Conservation (phyloP, 2,888 invertebrate genomes). For the Hetaerina titia region DNA sequence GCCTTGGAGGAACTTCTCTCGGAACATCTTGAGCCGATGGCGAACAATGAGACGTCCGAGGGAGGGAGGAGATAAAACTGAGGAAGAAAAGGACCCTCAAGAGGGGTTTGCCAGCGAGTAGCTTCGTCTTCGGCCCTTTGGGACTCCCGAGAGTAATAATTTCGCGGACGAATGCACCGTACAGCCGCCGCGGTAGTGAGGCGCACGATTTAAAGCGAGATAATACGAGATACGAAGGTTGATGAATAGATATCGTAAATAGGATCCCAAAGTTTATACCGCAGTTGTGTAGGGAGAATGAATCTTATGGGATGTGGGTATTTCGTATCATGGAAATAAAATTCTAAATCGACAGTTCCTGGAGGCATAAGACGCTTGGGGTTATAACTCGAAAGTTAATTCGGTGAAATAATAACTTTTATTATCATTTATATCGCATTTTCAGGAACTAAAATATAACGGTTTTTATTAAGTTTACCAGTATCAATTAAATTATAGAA, state of each 20-base stretch:
- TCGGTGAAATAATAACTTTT: too few species aligned
- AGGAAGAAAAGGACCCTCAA: neutral
- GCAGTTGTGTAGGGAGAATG: neutral
- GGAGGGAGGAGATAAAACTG: neutral
- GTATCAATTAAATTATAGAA: too few species aligned
- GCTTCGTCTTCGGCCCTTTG: neutral
- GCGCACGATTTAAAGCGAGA: neutral
- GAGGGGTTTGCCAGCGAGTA: neutral
- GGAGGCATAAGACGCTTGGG: too few species aligned
- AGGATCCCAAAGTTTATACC: neutral
- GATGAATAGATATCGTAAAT: neutral
- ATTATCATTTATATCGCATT: too few species aligned
- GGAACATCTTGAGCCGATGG: conserved; percentile 3
- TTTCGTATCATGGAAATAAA: too few species aligned
- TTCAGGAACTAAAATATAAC: too few species aligned
- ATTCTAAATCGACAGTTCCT: too few species aligned
- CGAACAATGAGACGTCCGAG: conserved; percentile 9
- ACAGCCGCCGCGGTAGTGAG: neutral
- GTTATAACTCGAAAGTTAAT: too few species aligned
- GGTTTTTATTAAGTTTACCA: too few species aligned
- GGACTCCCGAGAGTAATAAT: neutral
- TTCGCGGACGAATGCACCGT: neutral
- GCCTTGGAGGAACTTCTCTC: conserved; percentile 7
- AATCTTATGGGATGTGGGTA: too few species aligned
- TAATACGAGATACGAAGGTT: neutral